Evolutionary conservation across 2,797 vertebrate genomes (phyloP), one percentile per base, ranked within the genome.

Genomic region (Oreonectes daqikongensis): DNA sequence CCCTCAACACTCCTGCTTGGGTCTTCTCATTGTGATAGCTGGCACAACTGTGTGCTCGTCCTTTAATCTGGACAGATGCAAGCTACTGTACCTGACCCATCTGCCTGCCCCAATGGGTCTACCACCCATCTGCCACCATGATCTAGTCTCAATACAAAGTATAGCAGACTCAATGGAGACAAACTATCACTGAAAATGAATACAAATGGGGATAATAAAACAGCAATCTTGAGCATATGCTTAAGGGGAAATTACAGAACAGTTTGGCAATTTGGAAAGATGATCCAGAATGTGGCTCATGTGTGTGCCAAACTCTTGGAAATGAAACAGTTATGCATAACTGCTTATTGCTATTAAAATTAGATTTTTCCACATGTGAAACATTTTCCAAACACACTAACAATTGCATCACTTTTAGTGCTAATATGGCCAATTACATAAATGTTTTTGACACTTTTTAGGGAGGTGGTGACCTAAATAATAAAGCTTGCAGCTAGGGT

Each of bases 11-110:
- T 28, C 14, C 22, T 65, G 35, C 52, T 50, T 53, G 30, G 12
- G 3, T 18, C 24, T 63, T 17, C 28, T 66, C 10, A 20, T 52
- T 20, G n/a, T 40, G 70, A 75, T 71, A 79, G 61, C 69, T 64
- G 79, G 52, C 38, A 42, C 28, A 44, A 40, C 71, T 22, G 69
- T 78, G 48, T 14, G 22, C 44, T 77, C 57, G 77, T 69, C 40
- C 63, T 57, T 11, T 42, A 40, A 55, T 69, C 52, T 46, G 48
- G 63, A 78, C 71, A 72, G 78, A 80, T 73, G 78, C 67, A 65
- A 20, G 67, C 67, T 80, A 60, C n/a, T n/a, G n/a, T n/a, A n/a
- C 44, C 64, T 65, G 75, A 75, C 78, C 52, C 9, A 14, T 63
- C 57, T 59, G 70, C 14, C 74, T 73, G 64, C 53, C 76, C 65